Conservation (phyloP, 2,797 vertebrate genomes). For the Halcyon chelicuti region DNA sequence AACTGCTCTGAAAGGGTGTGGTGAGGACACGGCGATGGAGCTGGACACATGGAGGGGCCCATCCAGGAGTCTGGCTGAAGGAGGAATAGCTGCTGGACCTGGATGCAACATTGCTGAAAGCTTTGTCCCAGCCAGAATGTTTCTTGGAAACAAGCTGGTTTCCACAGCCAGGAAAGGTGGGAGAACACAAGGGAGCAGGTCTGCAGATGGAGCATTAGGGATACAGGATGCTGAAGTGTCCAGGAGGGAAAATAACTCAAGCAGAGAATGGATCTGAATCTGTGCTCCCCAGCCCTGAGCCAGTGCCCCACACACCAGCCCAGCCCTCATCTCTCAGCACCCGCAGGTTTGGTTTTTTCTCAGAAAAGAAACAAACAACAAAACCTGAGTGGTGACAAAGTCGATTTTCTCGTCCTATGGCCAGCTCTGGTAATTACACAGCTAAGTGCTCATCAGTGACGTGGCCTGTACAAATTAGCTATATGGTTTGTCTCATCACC, state of each 20-base stretch:
- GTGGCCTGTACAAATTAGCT: neutral
- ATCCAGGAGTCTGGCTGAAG: neutral
- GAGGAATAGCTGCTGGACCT: neutral
- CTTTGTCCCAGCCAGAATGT: neutral
- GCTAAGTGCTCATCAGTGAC: neutral
- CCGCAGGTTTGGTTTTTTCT: neutral
- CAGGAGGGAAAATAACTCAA: neutral
- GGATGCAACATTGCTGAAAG: neutral
- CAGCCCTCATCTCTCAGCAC: neutral
- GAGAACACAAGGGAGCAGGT: neutral
- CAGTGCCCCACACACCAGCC: neutral
- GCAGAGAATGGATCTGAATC: neutral
- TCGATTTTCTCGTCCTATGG: neutral
- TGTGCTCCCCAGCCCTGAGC: neutral
- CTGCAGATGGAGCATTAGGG: slow-evolving; percentile 18
- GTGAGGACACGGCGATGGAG: accelerated
- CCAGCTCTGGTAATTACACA: neutral
- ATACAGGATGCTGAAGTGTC: neutral
- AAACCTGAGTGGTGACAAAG: neutral
- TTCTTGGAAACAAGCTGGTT: slow-evolving; percentile 29
- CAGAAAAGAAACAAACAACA: neutral
- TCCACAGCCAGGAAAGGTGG: slow-evolving; percentile 44
- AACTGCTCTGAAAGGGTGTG: neutral
- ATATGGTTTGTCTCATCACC: neutral
- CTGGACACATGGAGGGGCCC: neutral